Evolutionary conservation across 2,888 invertebrate genomes (phyloP).

Genomic region (Schrankia costaestrigalis): DNA sequence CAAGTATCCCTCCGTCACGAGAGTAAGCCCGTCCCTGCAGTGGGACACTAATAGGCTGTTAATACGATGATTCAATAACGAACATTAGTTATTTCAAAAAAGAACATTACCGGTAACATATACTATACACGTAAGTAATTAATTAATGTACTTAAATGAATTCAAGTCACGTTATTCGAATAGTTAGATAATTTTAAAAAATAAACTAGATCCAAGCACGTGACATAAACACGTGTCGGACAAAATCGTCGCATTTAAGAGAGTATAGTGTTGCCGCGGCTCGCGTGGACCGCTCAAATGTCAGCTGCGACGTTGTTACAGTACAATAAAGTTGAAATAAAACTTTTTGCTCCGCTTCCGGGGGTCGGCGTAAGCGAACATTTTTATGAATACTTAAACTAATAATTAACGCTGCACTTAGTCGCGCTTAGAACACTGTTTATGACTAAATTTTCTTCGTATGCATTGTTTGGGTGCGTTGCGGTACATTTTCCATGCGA

Average conservation of each 20-base stretch:
- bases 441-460: conserved; percentile 59
- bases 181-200: too few relatives aligned
- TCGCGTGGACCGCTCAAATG: conserved; percentile 35
- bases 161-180: too few relatives aligned
- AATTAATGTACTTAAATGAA: too few relatives aligned
- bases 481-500: conserved; percentile 51
- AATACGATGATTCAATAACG: too few relatives aligned
- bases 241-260: not conserved
- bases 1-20: too few relatives aligned
- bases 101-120: too few relatives aligned
- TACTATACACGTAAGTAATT: too few relatives aligned
- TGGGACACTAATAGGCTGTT: too few relatives aligned
- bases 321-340: conserved; percentile 50
- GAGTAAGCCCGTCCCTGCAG: too few relatives aligned
- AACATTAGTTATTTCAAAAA: too few relatives aligned
- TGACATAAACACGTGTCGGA: not conserved
- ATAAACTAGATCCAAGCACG: too few relatives aligned
- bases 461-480: conserved; percentile 54
- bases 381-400: conserved; percentile 70
- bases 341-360: conserved; percentile 46
- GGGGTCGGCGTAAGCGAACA: conserved; percentile 41
- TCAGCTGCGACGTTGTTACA: conserved; percentile 54
- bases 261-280: conserved; percentile 18
- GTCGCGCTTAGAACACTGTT: conserved; percentile 62
- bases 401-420: conserved; percentile 68